Evolutionary conservation across 1,140 invertebrate genomes (phyloP).

Genomic region (Neelides sp.): DNA sequence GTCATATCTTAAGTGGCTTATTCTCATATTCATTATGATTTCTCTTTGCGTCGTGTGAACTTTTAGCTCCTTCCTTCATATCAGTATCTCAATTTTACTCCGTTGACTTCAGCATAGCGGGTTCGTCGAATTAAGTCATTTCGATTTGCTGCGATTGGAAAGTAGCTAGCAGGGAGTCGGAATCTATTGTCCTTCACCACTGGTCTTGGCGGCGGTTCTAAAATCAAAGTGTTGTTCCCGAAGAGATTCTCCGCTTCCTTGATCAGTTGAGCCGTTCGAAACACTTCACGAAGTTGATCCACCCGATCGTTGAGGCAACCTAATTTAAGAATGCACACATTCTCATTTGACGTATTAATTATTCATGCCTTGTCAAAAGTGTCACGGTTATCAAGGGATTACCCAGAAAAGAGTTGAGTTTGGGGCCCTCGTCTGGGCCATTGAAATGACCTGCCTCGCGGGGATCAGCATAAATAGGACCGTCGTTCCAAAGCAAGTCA

Average conservation of each 20-base stretch:
- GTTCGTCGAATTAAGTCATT: too few species aligned
- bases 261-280: background rate
- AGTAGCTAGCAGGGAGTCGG: background rate
- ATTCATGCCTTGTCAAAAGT: background rate
- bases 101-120: too few species aligned
- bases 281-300: constrained; percentile 12
- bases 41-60: too few species aligned
- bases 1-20: too few species aligned
- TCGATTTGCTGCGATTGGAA: too few species aligned
- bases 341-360: background rate
- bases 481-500: constrained; percentile 48
- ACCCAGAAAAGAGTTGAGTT: constrained; percentile 28
- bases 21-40: too few species aligned
- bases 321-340: background rate
- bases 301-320: constrained; percentile 21
- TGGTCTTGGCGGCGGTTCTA: too few species aligned
- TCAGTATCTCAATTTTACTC: too few species aligned
- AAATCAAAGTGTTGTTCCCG: background rate
- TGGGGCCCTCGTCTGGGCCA: constrained; percentile 10
- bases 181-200: background rate
- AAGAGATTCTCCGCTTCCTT: background rate
- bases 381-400: background rate
- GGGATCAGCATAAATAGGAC: constrained; percentile 36
- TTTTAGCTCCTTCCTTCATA: too few species aligned
- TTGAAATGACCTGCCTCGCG: constrained; percentile 9